Conservation (phyloP, 2,888 invertebrate species). For the Andrena haemorrhoa region DNA sequence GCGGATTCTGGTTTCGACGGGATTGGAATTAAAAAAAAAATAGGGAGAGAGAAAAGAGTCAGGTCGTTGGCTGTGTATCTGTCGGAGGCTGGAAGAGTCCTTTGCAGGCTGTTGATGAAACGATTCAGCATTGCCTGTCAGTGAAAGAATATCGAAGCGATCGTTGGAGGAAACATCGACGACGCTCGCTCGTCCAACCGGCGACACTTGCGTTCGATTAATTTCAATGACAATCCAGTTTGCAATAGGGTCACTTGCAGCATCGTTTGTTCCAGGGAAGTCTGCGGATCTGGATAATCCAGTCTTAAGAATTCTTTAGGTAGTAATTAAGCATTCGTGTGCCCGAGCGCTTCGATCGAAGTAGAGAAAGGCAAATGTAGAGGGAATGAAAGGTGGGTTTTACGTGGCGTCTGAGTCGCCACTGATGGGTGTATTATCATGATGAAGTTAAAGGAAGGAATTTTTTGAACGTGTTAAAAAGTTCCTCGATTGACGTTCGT, state of each 20-base stretch:
- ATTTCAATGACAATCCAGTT: neutral
- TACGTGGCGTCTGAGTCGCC: too few relatives aligned
- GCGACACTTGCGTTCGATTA: neutral
- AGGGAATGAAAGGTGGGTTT: too few relatives aligned
- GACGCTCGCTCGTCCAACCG: neutral
- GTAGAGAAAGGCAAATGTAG: too few relatives aligned
- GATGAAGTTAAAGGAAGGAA: too few relatives aligned
- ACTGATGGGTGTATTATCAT: too few relatives aligned
- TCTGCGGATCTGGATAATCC: neutral
- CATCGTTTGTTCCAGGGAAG: neutral
- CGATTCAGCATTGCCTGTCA: neutral
- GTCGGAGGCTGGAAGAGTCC: neutral
- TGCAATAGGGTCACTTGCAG: neutral
- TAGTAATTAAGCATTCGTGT: conserved; percentile 24
- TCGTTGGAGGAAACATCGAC: neutral
- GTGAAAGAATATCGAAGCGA: neutral
- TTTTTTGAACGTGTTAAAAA: conserved; percentile 32
- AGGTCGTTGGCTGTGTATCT: neutral
- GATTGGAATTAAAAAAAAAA: neutral
- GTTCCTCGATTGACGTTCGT: conserved; percentile 41
- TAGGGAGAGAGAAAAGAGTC: neutral
- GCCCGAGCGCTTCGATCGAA: too few relatives aligned
- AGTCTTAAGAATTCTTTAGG: neutral
- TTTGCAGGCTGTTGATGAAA: conserved; percentile 7
- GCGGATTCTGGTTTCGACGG: neutral